Evolutionary conservation across 2,888 invertebrate species (phyloP), one percentile per base, ranked within the genome.

Genomic region (Lysandra bellargus): DNA sequence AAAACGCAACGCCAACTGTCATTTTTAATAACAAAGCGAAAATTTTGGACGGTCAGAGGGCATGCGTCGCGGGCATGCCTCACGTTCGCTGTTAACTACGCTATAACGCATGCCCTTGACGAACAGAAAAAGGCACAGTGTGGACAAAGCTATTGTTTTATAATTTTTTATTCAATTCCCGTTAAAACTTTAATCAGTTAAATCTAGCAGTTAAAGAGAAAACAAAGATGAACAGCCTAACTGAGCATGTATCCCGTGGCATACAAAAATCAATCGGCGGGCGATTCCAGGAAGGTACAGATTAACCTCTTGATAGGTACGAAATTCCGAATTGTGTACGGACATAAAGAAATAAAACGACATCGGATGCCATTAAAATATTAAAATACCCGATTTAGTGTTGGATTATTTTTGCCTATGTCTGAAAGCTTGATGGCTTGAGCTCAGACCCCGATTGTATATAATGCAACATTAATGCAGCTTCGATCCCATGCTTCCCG

Each of bases 261-360:
- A 78, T 80, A 82, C 81, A 82, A 84, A 83, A 83, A 77, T 83
- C 80, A 82, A 82, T 82, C 81, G 80, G 80, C 81, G 81, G 79
- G 80, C 82, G 79, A 80, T 85, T 85, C 85, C 84, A 76, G 84
- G 85, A 85, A 85, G 85, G 84, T 83, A 83, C 83, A 83, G 84
- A 85, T 85, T 83, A 83, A 78, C 76, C 81, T 83, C 78, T 83
- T 81, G 85, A 85, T 85, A 84, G 81, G 83, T 83, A 83, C 80
- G 78, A 79, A 73, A 82, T 81, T 81, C 80, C 80, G 80, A 82
- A 81, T 78, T 72, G 81, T 80, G 81, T 80, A 82, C 76, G 78
- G 75, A 33, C 79, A 77, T 33, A 82, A 81, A 80, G 78, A 78
- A 80, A 82, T 80, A 82, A 83, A 82, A 82, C 80, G 61, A 78